Conservation (phyloP, 2,888 invertebrate species). For the Oxyscelio sp. region DNA sequence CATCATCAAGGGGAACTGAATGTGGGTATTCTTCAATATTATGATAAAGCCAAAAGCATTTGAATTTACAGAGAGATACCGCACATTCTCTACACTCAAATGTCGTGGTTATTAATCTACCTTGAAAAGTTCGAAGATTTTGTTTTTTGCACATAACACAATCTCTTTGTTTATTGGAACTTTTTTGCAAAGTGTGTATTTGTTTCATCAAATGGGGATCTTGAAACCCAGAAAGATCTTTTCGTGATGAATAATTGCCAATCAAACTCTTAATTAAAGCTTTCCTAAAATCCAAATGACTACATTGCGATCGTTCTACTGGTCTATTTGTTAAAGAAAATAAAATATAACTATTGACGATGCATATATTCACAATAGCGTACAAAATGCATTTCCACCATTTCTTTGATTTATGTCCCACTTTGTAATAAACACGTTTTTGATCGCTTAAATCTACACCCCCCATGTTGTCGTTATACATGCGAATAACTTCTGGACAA, state of each 20-base stretch:
- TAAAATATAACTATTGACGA: constrained; percentile 36
- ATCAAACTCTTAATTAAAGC: constrained; percentile 8
- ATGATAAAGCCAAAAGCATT: constrained; percentile 24
- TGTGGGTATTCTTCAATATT: neutral
- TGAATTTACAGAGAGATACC: constrained; percentile 24
- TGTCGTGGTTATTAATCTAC: constrained; percentile 2
- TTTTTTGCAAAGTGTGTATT: constrained; percentile 6
- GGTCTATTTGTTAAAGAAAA: constrained; percentile 17
- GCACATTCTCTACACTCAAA: constrained; percentile 20
- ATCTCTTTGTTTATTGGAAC: neutral
- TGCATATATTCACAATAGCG: constrained; percentile 32
- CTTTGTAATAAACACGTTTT: constrained; percentile 25
- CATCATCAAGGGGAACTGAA: neutral
- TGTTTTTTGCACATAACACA: neutral
- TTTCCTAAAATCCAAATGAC: constrained; percentile 18
- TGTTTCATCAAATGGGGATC: neutral
- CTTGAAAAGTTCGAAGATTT: constrained; percentile 7
- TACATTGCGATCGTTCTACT: neutral
- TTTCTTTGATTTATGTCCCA: constrained; percentile 21
- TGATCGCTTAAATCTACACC: constrained; percentile 45
- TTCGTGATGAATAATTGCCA: constrained; percentile 19
- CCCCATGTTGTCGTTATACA: constrained; percentile 41
- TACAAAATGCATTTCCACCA: constrained; percentile 44
- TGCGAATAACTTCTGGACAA: constrained; percentile 8
- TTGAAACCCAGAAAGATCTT: neutral